Conservation (phyloP, 2,113 vertebrate genomes). For the Deroptyus accipitrinus region DNA sequence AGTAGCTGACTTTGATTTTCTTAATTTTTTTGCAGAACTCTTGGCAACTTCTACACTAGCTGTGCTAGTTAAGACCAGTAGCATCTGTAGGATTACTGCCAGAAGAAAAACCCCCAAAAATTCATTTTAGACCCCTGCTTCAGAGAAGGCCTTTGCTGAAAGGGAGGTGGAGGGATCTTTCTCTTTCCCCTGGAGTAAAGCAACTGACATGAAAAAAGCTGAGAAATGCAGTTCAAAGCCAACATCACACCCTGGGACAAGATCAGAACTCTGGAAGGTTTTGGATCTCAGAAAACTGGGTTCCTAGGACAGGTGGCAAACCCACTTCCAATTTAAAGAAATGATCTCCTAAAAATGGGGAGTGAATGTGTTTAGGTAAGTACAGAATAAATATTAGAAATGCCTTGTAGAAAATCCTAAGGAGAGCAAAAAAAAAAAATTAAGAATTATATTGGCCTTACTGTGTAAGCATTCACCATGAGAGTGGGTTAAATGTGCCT, state of each 20-base stretch:
- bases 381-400: neutral
- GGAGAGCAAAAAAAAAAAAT: neutral
- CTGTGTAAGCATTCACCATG: accelerated
- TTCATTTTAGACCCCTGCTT: neutral
- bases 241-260: neutral
- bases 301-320: neutral
- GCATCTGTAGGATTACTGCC: neutral
- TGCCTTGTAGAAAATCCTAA: neutral
- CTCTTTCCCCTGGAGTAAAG: neutral
- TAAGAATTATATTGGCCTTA: neutral
- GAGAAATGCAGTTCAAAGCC: neutral
- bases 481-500: neutral
- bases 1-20: neutral
- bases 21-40: neutral
- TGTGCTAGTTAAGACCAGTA: neutral
- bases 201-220: neutral
- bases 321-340: neutral
- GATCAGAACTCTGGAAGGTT: neutral
- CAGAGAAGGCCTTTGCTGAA: neutral
- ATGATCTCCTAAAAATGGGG: neutral
- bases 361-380: neutral
- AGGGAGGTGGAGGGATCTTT: neutral
- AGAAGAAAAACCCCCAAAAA: neutral
- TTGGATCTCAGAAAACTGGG: neutral
- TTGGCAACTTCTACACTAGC: neutral